A percentile compares a stretch with the other conserved stretches of the same genome.
Evolutionary conservation across 2,888 invertebrate species (phyloP).

Genomic region (Idaea straminata): DNA sequence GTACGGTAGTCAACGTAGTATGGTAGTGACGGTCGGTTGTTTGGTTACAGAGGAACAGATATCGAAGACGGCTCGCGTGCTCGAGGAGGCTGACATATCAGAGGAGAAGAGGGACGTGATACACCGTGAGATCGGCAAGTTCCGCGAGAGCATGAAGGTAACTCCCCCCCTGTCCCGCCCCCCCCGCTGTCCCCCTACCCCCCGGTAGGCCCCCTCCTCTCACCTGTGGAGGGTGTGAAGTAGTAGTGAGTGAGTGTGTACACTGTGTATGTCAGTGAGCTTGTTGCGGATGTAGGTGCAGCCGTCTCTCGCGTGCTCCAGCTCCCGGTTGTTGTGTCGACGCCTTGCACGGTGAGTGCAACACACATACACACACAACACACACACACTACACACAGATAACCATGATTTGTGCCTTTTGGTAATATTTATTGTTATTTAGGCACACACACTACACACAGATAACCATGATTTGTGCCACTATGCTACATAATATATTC

Average conservation of each 20-base stretch:
- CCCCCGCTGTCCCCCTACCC: constrained; percentile 11
- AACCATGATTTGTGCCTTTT: background rate
- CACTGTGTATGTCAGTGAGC: constrained; percentile 19
- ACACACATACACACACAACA: background rate
- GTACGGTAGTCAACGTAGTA: no score
- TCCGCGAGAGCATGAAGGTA: constrained; percentile 98
- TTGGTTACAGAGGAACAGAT: constrained; percentile 81
- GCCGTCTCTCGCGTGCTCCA: constrained; percentile 21
- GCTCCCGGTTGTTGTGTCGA: no score
- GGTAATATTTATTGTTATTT: no score
- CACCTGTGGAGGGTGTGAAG: constrained; percentile 7
- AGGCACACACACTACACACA: no score
- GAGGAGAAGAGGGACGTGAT: constrained; percentile 98
- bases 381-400: background rate
- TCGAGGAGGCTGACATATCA: constrained; percentile 94
- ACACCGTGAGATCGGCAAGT: constrained; percentile 97
- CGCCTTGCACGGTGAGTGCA: no score
- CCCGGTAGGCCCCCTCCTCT: constrained; percentile 6
- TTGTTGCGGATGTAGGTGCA: constrained; percentile 14
- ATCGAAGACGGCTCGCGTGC: constrained; percentile 82
- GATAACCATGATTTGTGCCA: no score
- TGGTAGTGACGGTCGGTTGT: constrained; percentile 77
- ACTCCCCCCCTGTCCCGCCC: constrained; percentile 40
- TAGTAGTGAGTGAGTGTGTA: constrained; percentile 15
- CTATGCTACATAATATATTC: no score